Evolutionary conservation across 2,888 invertebrate species (phyloP).

Genomic region (Malacosoma neustria): DNA sequence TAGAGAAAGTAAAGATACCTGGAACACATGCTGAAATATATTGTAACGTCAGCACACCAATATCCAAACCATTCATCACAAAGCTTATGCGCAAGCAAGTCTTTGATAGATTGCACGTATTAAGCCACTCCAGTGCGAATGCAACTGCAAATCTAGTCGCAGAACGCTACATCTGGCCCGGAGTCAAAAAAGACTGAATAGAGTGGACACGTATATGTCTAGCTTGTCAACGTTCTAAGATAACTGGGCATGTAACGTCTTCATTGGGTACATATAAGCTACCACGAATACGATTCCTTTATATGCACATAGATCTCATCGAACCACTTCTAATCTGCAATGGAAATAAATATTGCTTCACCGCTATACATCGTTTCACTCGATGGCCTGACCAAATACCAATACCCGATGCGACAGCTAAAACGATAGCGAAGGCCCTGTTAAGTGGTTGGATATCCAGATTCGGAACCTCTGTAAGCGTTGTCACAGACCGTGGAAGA

Average conservation of each 20-base stretch:
- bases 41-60: constrained; percentile 16
- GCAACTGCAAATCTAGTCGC: constrained; percentile 15
- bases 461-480: constrained; percentile 17
- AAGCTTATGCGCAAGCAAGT: constrained; percentile 10
- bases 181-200: constrained; percentile 7
- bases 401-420: constrained; percentile 29
- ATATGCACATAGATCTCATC: constrained; percentile 15
- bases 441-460: constrained; percentile 16
- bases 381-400: constrained; percentile 20
- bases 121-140: no score
- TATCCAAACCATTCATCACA: constrained; percentile 16
- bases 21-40: constrained; percentile 8
- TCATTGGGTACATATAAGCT: no score
- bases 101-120: constrained; percentile 17
- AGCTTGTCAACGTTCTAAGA: neutral
- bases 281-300: no score
- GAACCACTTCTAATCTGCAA: constrained; percentile 12
- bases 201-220: neutral
- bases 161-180: constrained; percentile 14
- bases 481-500: constrained; percentile 35
- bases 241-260: constrained; percentile 2
- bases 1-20: constrained; percentile 8
- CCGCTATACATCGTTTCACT: constrained; percentile 16
- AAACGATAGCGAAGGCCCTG: constrained; percentile 31
- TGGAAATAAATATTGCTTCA: constrained; percentile 15